Evolutionary conservation across 2,888 invertebrate species (phyloP).

Genomic region (Pseudococcus viburni): DNA sequence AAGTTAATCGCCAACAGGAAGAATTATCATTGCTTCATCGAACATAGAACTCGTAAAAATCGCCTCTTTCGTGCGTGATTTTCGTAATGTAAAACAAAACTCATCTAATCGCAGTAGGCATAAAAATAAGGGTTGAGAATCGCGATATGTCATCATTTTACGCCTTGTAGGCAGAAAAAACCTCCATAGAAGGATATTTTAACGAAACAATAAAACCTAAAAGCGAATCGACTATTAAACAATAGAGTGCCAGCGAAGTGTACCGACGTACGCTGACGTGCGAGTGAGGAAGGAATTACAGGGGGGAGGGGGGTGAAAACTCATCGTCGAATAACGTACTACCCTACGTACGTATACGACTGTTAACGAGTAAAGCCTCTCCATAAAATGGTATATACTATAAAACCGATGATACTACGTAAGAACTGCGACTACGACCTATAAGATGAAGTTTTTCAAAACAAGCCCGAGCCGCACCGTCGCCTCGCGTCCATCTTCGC

Average conservation of each 20-base stretch:
- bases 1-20: no score
- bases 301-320: not conserved
- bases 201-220: slow-evolving; percentile 14
- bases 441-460: not conserved
- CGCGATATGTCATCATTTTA: no score
- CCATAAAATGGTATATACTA: not conserved
- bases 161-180: not conserved
- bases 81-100: no score
- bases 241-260: not conserved
- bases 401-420: not conserved
- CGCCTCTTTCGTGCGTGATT: no score
- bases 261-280: not conserved
- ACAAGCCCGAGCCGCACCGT: not conserved
- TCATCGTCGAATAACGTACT: not conserved
- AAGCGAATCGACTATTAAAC: slow-evolving; percentile 31
- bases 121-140: no score
- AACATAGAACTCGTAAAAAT: no score
- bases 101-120: no score
- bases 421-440: not conserved
- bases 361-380: slow-evolving; percentile 27
- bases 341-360: not conserved
- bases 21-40: no score
- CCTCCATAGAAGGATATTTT: not conserved
- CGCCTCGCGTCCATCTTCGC: not conserved
- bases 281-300: not conserved